Percentiles rank a stretch among this genome's conserved stretches.
Evolutionary conservation across 23 tunicate genomes (phyloP).

Genomic region (Trididemnum nubilum): DNA sequence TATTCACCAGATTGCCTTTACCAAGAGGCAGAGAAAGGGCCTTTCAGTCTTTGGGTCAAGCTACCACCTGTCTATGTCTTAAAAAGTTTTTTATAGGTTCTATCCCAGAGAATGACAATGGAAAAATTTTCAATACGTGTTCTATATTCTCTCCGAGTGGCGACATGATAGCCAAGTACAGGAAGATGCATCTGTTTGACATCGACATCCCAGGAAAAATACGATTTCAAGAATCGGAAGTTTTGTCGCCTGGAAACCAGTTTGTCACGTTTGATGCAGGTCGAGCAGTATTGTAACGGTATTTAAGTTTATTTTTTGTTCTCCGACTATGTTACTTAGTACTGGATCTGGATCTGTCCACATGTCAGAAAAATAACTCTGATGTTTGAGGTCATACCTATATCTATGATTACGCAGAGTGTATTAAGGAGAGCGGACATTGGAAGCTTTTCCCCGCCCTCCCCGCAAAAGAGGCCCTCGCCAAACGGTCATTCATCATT

Average conservation of each 20-base stretch:
- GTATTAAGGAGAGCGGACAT: too few species aligned
- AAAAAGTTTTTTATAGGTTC: too few species aligned
- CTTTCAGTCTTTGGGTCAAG: too few species aligned
- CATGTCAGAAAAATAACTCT: too few species aligned
- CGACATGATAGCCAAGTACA: constrained; percentile 79
- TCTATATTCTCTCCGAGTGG: constrained; percentile 86
- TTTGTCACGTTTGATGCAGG: constrained; percentile 58
- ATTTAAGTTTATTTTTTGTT: not conserved
- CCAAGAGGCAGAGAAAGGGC: too few species aligned
- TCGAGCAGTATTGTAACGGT: constrained; percentile 2
- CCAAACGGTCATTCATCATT: too few species aligned
- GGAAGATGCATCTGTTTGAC: constrained; percentile 95
- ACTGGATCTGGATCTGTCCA: not conserved
- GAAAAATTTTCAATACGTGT: constrained; percentile 85
- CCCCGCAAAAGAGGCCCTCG: too few species aligned
- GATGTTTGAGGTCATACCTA: too few species aligned
- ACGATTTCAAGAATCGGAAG: constrained; percentile 86
- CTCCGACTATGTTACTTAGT: not conserved
- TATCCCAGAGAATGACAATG: constrained; percentile 81
- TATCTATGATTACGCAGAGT: too few species aligned
- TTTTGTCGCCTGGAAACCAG: constrained; percentile 70
- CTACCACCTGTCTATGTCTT: too few species aligned
- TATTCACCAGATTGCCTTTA: too few species aligned
- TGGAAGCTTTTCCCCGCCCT: too few species aligned
- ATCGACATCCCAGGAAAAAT: constrained; percentile 98